Conservation (phyloP, 2,888 invertebrate species). For the Hydropsyche betteni region DNA sequence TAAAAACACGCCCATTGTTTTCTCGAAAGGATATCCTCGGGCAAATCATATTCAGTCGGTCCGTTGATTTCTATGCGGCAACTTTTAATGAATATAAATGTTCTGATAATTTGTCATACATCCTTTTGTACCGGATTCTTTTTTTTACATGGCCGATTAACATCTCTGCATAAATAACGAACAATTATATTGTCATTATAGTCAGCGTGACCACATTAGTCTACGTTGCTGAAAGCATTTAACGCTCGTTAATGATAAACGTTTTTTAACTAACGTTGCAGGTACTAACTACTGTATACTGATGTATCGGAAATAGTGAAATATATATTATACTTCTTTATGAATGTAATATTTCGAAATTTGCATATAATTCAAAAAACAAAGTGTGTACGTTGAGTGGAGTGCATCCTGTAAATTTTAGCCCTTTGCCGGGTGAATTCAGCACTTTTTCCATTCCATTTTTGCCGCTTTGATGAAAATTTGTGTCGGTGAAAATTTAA, state of each 20-base stretch:
- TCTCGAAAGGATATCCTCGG: not conserved
- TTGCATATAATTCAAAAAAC: no score
- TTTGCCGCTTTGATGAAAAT: not conserved
- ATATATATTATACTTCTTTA: no score
- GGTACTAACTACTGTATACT: no score
- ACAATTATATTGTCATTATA: no score
- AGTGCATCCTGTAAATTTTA: not conserved
- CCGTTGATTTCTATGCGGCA: not conserved
- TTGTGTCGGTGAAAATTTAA: conserved; percentile 2
- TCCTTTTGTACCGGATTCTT: not conserved
- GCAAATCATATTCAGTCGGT: not conserved
- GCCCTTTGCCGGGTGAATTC: not conserved
- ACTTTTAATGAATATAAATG: conserved; percentile 14
- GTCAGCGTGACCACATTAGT: no score
- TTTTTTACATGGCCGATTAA: no score
- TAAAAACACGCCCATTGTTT: not conserved
- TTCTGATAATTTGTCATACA: conserved; percentile 13
- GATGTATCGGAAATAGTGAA: no score
- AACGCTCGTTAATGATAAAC: no score
- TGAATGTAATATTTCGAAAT: no score
- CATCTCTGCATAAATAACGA: no score
- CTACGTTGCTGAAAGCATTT: no score
- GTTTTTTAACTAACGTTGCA: no score
- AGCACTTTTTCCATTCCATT: not conserved
- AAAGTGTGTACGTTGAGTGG: not conserved